Conservation (phyloP, 2,888 invertebrate species). For the Phragmatobia fuliginosa region DNA sequence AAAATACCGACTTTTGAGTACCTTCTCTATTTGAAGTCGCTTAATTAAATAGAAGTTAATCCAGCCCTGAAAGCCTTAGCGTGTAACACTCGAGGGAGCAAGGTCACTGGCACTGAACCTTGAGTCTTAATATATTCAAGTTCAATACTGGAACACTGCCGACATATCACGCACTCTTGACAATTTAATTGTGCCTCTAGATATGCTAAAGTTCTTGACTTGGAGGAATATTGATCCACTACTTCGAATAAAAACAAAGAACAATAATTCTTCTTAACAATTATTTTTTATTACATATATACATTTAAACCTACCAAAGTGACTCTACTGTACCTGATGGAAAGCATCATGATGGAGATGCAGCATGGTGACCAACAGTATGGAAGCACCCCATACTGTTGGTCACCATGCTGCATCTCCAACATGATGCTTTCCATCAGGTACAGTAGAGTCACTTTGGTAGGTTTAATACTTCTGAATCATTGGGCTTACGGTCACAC, state of each 20-base stretch:
- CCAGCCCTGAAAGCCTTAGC: not conserved
- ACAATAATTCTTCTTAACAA: not conserved
- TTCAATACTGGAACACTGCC: constrained; percentile 40
- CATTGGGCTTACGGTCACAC: too few species aligned
- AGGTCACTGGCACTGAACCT: constrained; percentile 34
- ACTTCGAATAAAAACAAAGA: not conserved
- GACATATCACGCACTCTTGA: constrained; percentile 61
- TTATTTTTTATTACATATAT: too few species aligned
- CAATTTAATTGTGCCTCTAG: constrained; percentile 34
- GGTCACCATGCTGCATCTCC: too few species aligned
- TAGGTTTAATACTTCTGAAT: too few species aligned
- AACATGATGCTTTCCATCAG: too few species aligned
- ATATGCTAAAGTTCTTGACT: constrained; percentile 18
- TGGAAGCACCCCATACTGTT: too few species aligned
- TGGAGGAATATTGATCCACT: not conserved
- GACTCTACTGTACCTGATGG: too few species aligned
- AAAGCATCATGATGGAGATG: too few species aligned
- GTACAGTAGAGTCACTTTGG: too few species aligned
- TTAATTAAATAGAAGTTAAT: not conserved
- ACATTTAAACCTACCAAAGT: too few species aligned
- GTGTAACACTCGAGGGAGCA: constrained; percentile 15
- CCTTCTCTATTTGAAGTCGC: not conserved
- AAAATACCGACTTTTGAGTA: too few species aligned
- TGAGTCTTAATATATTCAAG: constrained; percentile 54
- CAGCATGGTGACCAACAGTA: too few species aligned